Conservation (phyloP, 2,888 invertebrate species). For the Diarsia dahlii region DNA sequence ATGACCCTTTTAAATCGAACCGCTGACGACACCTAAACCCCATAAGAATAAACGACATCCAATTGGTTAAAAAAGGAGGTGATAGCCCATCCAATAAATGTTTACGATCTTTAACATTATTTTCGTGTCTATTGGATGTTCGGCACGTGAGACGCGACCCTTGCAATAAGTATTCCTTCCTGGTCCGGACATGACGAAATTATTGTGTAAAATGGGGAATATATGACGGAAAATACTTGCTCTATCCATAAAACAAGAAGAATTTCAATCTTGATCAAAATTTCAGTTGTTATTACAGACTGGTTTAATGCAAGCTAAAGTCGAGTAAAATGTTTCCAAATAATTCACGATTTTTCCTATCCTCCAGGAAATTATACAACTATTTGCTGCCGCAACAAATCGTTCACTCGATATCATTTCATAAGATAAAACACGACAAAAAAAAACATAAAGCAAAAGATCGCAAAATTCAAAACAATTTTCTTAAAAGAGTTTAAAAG, state of each 20-base stretch:
- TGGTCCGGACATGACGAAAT: slow-evolving; percentile 27
- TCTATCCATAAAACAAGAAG: background rate
- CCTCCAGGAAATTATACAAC: background rate
- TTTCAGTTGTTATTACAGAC: background rate
- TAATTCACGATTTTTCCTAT: background rate
- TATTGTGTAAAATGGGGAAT: slow-evolving; percentile 15
- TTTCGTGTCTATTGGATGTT: slow-evolving; percentile 55
- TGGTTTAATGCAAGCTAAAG: background rate
- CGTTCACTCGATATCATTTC: background rate
- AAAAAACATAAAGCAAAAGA: background rate
- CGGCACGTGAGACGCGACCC: slow-evolving; percentile 22
- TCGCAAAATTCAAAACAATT: slow-evolving; percentile 1
- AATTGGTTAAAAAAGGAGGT: slow-evolving; percentile 58
- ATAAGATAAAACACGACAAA: background rate
- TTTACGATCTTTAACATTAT: slow-evolving; percentile 62
- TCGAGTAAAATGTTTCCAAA: background rate
- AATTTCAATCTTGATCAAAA: background rate
- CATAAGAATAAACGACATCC: slow-evolving; percentile 54
- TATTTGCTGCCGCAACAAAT: background rate
- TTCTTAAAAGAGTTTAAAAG: slow-evolving; percentile 12
- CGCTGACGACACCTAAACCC: slow-evolving; percentile 39
- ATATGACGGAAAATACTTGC: background rate
- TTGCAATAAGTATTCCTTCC: slow-evolving; percentile 25
- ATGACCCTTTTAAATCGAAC: slow-evolving; percentile 48
- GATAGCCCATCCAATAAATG: slow-evolving; percentile 63